phyloP scores from a whole-genome alignment of 2,113 vertebrate genomes.

The Macaca mulatta region DNA sequence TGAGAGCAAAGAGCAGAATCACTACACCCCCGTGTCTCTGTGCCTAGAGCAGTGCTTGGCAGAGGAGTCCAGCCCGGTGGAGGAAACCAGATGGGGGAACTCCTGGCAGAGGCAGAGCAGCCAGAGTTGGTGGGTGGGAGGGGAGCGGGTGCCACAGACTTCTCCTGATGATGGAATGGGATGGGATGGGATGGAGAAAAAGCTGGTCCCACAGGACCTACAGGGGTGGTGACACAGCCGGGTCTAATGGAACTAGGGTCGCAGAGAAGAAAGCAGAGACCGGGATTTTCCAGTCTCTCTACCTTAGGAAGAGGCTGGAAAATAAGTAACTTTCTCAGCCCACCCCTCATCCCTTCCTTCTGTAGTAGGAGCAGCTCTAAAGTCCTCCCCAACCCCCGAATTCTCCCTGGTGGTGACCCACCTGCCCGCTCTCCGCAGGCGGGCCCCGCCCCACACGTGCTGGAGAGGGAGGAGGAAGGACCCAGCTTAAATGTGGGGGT shows the following conservation, averaged over 20 bases:
- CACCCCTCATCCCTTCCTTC: background rate
- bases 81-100: background rate
- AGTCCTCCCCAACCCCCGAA: background rate
- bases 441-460: conserved; percentile 46
- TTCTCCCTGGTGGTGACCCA: background rate
- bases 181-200: background rate
- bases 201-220: background rate
- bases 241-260: background rate
- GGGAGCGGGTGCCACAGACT: background rate
- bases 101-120: background rate
- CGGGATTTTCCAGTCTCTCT: conserved; percentile 53
- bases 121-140: background rate
- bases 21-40: background rate
- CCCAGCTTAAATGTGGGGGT: background rate
- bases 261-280: background rate
- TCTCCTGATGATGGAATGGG: background rate
- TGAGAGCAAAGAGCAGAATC: conserved; percentile 51
- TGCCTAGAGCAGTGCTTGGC: background rate
- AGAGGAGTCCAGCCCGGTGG: background rate
- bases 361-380: background rate
- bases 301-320: background rate
- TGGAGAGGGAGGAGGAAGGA: background rate
- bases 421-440: conserved; percentile 28
- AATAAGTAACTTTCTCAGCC: conserved; percentile 39
- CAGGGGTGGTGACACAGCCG: background rate